Evolutionary conservation across 1,140 invertebrate genomes (phyloP).

Genomic region (Leucophenga varia): DNA sequence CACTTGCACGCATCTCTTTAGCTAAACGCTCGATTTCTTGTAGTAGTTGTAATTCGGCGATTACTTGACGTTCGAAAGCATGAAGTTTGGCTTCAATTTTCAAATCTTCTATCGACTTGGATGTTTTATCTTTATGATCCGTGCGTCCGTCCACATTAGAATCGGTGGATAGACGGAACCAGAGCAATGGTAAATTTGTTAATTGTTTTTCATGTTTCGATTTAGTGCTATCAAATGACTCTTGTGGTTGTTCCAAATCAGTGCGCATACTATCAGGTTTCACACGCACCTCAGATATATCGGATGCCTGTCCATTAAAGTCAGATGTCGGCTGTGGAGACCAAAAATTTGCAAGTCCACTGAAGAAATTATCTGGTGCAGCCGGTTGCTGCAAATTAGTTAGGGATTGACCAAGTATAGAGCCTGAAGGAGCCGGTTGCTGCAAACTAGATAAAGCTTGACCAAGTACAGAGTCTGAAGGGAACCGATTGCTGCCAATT

Average conservation of each 20-base stretch:
- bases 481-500: not conserved
- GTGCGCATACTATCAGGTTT: slow-evolving; percentile 19
- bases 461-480: slow-evolving; percentile 1
- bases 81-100: slow-evolving; percentile 32
- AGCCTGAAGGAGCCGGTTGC: not conserved
- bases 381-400: slow-evolving; percentile 10
- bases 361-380: not conserved
- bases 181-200: slow-evolving; percentile 31
- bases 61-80: slow-evolving; percentile 44
- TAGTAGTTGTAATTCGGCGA: slow-evolving; percentile 33
- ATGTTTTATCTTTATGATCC: slow-evolving; percentile 5
- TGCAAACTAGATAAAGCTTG: no score
- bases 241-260: no score
- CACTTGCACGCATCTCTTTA: slow-evolving; percentile 34
- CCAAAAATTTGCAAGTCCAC: no score
- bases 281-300: slow-evolving; percentile 45
- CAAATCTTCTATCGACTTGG: slow-evolving; percentile 23
- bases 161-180: slow-evolving; percentile 33
- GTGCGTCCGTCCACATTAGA: no score
- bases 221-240: no score
- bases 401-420: slow-evolving; percentile 15
- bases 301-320: slow-evolving; percentile 26
- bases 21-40: slow-evolving; percentile 44
- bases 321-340: not conserved
- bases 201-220: no score